Base-by-base conservation (phyloP, 2,113 vertebrate genomes). In the Zapus hudsonius region DNA sequence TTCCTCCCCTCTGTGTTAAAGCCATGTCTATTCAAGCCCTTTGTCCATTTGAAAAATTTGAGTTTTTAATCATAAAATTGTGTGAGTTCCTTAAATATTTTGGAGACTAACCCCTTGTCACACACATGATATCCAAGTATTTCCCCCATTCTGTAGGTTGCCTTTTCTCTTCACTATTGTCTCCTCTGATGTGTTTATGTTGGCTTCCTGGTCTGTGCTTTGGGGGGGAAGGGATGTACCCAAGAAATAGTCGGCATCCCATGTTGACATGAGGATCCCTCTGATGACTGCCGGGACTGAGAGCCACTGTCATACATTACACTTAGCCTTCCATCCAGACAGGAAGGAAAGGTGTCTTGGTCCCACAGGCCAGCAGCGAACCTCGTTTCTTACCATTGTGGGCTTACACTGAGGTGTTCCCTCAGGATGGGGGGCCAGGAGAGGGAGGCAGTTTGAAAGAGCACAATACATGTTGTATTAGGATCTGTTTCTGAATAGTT, bases 401-500 rank as follows among this genome's bases (percentile, higher is more conserved):
- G 38, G 63, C 4, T 36, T 31, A 0, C 12, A 2, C 25, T 19
- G 59, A 63, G 59, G 55, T 6, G 64, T 92, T 91, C 87, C 74
- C 57, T 31, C 23, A 59, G 79, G 52, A 40, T 16, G 61, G 5
- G 67, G 22, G 31, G 27, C 3, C 6, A 13, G 55, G 31, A 11
- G 9, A 66, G 70, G 9, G 57, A 74, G 82, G 11, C 19, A 31
- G 29, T 29, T 86, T 82, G 47, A 82, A 96, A 92, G 6, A 82
- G 40, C 19, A 25, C 23, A 42, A 33, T 66, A 20, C 70, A 38
- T 59, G 59, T 67, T 75, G 66, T 69, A 66, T 17, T 25, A 44
- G 33, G 73, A 72, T 67, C 72, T 85, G 79, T 57, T 90, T 90
- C 78, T n/a, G n/a, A 84, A 59, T 59, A 66, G 15, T 52, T 67